Evolutionary conservation across 92 coral and sea anemone genomes (phyloP).

Genomic region (Palythoa grandis): DNA sequence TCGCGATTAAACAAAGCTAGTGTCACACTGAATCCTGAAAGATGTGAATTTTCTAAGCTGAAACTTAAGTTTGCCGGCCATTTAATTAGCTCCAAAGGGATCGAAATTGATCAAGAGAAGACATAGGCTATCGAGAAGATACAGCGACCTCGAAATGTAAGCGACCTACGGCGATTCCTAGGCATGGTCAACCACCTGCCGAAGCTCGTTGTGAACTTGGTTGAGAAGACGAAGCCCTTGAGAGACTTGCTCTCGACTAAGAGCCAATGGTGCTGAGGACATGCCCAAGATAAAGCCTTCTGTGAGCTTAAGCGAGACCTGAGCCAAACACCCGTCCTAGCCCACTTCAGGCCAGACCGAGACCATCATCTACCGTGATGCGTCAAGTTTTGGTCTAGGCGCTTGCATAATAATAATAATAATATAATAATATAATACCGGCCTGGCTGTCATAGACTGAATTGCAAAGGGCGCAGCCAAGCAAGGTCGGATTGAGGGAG

Average conservation of each 20-base stretch:
- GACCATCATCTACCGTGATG: constrained; percentile 54
- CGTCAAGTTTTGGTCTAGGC: constrained; percentile 61
- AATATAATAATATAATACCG: too few species aligned
- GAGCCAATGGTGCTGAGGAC: constrained; percentile 46
- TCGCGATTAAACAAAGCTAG: too few species aligned
- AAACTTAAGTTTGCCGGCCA: constrained; percentile 1
- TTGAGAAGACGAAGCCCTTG: constrained; percentile 29
- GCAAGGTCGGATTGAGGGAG: too few species aligned
- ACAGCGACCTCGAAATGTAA: constrained; percentile 43
- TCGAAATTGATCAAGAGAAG: constrained; percentile 42
- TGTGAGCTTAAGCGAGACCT: constrained; percentile 41
- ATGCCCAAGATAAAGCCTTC: constrained; percentile 45
- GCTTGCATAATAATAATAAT: too few species aligned
- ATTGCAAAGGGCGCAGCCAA: too few species aligned
- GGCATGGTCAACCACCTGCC: constrained; percentile 54
- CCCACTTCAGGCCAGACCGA: constrained; percentile 49
- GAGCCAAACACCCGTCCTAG: constrained; percentile 52
- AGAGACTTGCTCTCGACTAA: constrained; percentile 43
- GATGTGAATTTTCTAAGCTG: too few species aligned
- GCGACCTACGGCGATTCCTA: constrained; percentile 45
- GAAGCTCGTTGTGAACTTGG: constrained; percentile 43
- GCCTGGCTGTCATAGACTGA: too few species aligned
- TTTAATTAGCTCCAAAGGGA: constrained; percentile 45
- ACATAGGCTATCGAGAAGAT: constrained; percentile 35
- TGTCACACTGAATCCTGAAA: too few species aligned